These are phyloP conservation scores for Brotogeris chrysoptera DNA, from an alignment of 2,797 vertebrate species.

Conservation along the genomic window DNA sequence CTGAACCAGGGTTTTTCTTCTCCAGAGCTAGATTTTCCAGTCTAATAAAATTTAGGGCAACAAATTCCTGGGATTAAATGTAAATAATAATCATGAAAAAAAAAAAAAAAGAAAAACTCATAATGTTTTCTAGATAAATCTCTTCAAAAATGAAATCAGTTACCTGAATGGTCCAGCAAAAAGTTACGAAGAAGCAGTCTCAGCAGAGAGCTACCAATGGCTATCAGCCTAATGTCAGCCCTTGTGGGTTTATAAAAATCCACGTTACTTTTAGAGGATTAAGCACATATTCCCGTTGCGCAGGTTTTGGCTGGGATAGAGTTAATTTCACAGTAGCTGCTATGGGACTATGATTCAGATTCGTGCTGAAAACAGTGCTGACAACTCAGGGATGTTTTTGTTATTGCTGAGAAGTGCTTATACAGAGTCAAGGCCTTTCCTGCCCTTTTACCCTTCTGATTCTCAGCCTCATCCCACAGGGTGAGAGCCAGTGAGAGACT, in stretches of 20 bases:
- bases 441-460: not conserved
- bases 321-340: not conserved
- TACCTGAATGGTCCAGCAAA: not conserved
- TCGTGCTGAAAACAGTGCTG: not conserved
- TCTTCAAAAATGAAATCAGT: not conserved
- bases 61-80: not conserved
- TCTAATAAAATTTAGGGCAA: not conserved
- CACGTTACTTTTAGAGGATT: not conserved
- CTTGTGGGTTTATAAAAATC: not conserved
- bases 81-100: not conserved
- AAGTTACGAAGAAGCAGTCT: not conserved
- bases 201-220: not conserved
- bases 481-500: not conserved
- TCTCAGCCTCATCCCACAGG: not conserved
- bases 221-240: not conserved
- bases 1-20: not conserved
- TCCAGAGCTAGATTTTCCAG: not conserved
- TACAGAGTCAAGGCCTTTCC: not conserved
- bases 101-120: too few species aligned
- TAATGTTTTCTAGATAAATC: not conserved
- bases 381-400: not conserved
- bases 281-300: not conserved
- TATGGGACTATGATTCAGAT: not conserved
- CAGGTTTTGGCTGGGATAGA: not conserved
- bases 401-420: not conserved